These are phyloP conservation scores for Pica pica DNA, from an alignment of 2,113 vertebrate species.

Conservation along the genomic window DNA sequence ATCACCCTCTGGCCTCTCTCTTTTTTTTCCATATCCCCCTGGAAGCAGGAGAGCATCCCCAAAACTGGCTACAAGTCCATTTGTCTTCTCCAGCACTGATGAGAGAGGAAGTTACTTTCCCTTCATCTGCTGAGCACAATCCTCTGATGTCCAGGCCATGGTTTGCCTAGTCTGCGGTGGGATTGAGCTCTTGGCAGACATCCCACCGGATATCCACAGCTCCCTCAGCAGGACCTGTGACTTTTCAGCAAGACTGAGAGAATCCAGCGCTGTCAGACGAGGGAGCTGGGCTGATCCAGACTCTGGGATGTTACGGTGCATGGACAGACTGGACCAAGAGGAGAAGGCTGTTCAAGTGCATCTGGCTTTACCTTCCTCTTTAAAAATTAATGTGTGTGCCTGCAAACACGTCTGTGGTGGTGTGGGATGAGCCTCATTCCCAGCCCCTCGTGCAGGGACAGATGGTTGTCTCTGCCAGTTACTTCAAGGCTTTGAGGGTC, in stretches of 20 bases:
- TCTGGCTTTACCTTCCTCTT: background rate
- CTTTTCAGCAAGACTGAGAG: background rate
- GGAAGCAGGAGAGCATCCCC: background rate
- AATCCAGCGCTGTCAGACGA: background rate
- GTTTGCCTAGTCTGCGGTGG: background rate
- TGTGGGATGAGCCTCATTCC: background rate
- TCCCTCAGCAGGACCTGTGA: background rate
- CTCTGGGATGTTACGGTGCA: background rate
- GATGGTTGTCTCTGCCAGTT: background rate
- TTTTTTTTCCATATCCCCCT: background rate
- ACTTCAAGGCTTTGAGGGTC: background rate
- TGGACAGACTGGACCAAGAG: background rate
- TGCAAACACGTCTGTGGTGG: fast-evolving
- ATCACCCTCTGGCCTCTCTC: background rate
- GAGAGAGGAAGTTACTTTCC: background rate
- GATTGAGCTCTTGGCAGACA: background rate
- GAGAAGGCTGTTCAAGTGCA: background rate
- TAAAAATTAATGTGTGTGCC: background rate
- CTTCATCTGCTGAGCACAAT: background rate
- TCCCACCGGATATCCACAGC: too few species aligned
- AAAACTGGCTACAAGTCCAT: background rate
- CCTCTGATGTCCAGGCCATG: background rate
- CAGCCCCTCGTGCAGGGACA: background rate
- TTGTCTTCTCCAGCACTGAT: background rate
- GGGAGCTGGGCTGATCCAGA: background rate